Base-by-base conservation (phyloP, 2,113 vertebrate genomes). In the Engystomops pustulosus region DNA sequence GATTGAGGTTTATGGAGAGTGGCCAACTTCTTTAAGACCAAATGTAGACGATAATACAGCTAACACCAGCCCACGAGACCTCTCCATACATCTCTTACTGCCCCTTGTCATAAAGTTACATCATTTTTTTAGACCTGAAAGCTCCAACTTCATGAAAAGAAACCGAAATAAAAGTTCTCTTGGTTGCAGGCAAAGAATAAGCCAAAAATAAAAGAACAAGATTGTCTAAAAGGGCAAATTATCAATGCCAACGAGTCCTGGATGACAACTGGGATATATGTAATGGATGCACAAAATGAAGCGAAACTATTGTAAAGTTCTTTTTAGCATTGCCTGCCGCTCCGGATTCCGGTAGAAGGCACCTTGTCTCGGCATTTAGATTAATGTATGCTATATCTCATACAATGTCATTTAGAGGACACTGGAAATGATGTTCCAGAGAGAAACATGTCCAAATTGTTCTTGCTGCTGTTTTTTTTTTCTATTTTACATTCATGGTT, bases 321-420 rank as follows among this genome's bases (percentile, higher is more conserved):
- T 49, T 74, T 23, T 74, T 47, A 74, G 70, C 41, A 47, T 49
- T 49, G 25, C 10, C 44, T 49, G 44, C 71, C 18, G 25, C 17
- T 74, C 23, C 45, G 30, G 30, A 49, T 49, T 49, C 25, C 44
- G 49, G 23, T 27, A 49, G 71, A 74, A 74, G 71, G 71, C 71
- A 74, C 71, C 71, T 74, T 74, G 71, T 32, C 27, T 49, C 15
- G 14, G 70, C 70, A 47, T 74, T 74, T 49, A 74, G 44, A 74
- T 76, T 76, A 76, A 76, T 76, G 72, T 49, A 76, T 20, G 47
- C 45, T 76, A 51, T 76, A 76, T 76, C 72, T 51, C 47, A 34
- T 30, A 53, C 72, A 51, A 51, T 76, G 72, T 76, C 72, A 76
- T 30, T 53, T 51, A 32, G 72, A 53, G 72, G 72, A 76, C 72